Evolutionary conservation across 2,797 vertebrate species (phyloP).

Genomic region (Lepilemur septentrionalis): DNA sequence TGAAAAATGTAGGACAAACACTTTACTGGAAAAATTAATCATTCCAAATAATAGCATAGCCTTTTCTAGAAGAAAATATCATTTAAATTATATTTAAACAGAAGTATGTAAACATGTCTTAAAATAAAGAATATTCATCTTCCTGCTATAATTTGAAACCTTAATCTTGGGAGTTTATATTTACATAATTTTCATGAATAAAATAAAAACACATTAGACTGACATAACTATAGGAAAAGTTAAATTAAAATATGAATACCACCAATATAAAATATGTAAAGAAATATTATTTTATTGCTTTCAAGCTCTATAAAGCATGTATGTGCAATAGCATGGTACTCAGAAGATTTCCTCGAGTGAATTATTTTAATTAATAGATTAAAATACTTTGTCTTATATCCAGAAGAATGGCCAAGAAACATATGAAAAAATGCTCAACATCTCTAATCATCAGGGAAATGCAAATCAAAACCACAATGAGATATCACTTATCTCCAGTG

Average conservation of each 20-base stretch:
- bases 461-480: no score
- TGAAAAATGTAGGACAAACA: neutral
- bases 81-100: constrained; percentile 15
- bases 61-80: neutral
- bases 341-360: neutral
- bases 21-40: neutral
- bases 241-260: constrained; percentile 45
- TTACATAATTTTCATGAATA: constrained; percentile 14
- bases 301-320: neutral
- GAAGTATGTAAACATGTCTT: neutral
- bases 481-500: no score
- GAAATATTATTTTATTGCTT: neutral
- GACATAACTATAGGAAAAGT: neutral
- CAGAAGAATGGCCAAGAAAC: no score
- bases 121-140: constrained; percentile 2
- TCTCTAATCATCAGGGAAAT: no score
- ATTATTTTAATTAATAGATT: constrained; percentile 6
- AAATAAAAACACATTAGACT: neutral
- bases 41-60: neutral
- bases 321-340: neutral
- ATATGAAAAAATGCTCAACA: no score
- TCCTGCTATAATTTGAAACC: neutral
- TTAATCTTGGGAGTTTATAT: neutral
- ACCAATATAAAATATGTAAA: constrained; percentile 39
- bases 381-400: neutral